phyloP scores from a whole-genome alignment of 1,140 invertebrate genomes.

The Saccostrea glomerata region DNA sequence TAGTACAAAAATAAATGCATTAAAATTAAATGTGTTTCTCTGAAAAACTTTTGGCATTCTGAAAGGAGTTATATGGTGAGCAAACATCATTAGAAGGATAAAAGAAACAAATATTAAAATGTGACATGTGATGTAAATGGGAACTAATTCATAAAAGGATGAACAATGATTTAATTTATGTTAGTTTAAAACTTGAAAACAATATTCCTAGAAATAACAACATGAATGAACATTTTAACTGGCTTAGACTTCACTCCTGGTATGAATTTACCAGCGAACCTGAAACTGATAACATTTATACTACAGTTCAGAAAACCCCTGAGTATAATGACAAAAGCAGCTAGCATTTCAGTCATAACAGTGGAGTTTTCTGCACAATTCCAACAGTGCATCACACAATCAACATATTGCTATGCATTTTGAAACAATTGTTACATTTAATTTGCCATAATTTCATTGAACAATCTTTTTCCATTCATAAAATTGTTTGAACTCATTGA shows the following conservation, averaged over 20 bases:
- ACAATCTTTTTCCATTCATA: too few species aligned
- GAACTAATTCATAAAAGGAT: not conserved
- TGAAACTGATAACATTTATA: slow-evolving; percentile 26
- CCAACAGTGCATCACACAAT: not conserved
- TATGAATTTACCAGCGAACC: not conserved
- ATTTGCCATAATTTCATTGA: too few species aligned
- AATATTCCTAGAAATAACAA: slow-evolving; percentile 7
- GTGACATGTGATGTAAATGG: not conserved
- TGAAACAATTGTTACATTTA: not conserved
- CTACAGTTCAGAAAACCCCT: not conserved
- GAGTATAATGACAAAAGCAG: not conserved
- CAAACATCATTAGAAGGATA: not conserved
- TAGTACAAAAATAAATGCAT: not conserved
- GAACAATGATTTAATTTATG: not conserved
- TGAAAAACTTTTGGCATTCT: slow-evolving; percentile 12
- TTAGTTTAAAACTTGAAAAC: not conserved
- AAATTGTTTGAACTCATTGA: too few species aligned
- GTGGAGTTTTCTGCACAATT: not conserved
- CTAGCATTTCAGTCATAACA: not conserved
- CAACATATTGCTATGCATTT: not conserved
- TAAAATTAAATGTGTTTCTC: slow-evolving; percentile 2
- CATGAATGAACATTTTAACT: not conserved
- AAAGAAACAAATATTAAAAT: not conserved
- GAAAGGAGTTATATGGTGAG: not conserved
- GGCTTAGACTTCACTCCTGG: slow-evolving; percentile 9